A percentile compares a stretch with the other conserved stretches of the same genome.
These are phyloP conservation scores for Sinella curviseta DNA, from an alignment of 1,140 invertebrate genomes.

Conservation along the genomic window DNA sequence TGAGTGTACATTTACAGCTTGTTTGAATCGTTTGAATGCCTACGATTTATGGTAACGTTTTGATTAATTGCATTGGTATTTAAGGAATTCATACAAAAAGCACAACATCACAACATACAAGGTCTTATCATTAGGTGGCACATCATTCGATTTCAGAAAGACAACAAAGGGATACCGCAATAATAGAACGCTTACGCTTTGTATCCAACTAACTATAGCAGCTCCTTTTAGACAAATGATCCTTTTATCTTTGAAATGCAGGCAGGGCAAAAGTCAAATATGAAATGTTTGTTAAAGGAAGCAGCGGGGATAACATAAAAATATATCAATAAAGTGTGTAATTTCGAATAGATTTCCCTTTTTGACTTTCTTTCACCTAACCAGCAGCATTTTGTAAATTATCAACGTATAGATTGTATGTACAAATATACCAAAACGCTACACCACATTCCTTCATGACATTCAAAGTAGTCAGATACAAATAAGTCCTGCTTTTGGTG, in stretches of 20 bases:
- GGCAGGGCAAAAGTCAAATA: background rate
- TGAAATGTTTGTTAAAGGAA: background rate
- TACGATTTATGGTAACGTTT: too few relatives aligned
- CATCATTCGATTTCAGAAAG: background rate
- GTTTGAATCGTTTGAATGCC: too few relatives aligned
- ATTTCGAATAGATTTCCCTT: background rate
- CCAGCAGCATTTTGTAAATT: too few relatives aligned
- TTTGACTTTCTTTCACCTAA: background rate
- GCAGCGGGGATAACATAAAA: background rate
- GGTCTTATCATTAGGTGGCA: constrained; percentile 10
- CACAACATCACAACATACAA: background rate
- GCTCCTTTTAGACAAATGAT: background rate
- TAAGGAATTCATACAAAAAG: background rate
- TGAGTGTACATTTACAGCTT: too few relatives aligned
- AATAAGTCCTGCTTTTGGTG: background rate
- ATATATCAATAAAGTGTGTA: background rate
- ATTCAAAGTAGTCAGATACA: background rate
- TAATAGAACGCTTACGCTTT: background rate
- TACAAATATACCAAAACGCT: too few relatives aligned
- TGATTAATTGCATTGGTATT: constrained; percentile 10
- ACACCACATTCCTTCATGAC: background rate
- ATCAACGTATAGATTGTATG: too few relatives aligned
- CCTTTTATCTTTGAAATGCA: background rate
- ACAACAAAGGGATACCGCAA: constrained; percentile 5
- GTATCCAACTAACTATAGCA: too few relatives aligned